A percentile compares a stretch with the other conserved stretches of the same genome.
phyloP scores from a whole-genome alignment of 2,113 vertebrate genomes.

The Odontesthes bonariensis region DNA sequence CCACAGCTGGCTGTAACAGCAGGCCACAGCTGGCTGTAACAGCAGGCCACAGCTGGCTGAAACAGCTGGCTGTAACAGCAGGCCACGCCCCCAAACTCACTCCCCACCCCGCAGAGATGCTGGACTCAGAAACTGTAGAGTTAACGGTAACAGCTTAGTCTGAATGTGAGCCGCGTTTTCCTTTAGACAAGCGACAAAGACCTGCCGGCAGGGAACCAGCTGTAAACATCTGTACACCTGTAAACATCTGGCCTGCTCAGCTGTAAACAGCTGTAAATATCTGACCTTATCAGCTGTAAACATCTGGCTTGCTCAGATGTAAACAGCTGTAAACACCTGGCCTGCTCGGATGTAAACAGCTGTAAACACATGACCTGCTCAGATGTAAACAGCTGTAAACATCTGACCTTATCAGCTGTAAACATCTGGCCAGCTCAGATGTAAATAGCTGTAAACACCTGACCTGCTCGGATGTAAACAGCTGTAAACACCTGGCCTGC shows the following conservation, averaged over 20 bases:
- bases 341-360: too few species aligned
- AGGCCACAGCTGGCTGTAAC: constrained; percentile 22
- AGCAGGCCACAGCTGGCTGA: constrained; percentile 23
- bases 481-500: too few species aligned
- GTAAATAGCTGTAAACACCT: too few species aligned
- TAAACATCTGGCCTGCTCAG: constrained; percentile 7
- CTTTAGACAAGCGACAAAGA: constrained; percentile 2
- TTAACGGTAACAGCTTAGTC: constrained; percentile 7
- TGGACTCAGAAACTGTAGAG: constrained; percentile 45
- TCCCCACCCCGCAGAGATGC: constrained; percentile 19
- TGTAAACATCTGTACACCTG: not conserved
- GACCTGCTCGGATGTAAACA: too few species aligned
- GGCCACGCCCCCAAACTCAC: not conserved
- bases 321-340: too few species aligned
- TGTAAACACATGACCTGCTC: too few species aligned
- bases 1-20: constrained; percentile 21
- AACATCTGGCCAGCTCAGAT: too few species aligned
- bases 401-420: not conserved
- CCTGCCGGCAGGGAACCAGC: not conserved
- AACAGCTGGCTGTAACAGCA: too few species aligned
- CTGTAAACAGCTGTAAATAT: too few species aligned
- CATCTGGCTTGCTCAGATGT: too few species aligned
- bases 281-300: too few species aligned
- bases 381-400: too few species aligned
- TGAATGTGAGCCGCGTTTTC: not conserved